These are phyloP conservation scores for Hypotaenidia okinawae DNA, from an alignment of 2,797 vertebrate genomes.

Conservation along the genomic window DNA sequence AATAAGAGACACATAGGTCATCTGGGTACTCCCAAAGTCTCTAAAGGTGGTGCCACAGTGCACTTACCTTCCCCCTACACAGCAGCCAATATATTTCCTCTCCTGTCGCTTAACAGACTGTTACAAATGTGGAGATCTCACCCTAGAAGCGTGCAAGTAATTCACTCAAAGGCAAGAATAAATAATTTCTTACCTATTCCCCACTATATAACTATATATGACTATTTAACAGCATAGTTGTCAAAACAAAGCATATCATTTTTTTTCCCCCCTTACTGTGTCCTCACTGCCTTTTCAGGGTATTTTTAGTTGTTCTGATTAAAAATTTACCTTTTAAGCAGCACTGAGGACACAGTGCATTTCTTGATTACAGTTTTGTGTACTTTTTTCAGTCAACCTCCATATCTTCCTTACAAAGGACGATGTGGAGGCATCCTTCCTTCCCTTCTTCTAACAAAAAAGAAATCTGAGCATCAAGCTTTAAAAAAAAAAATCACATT, in stretches of 20 bases:
- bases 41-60: neutral
- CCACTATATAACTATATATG: neutral
- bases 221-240: neutral
- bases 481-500: neutral
- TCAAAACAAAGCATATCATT: constrained; percentile 43
- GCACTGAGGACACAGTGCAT: constrained; percentile 23
- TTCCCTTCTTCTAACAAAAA: neutral
- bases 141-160: constrained; percentile 8
- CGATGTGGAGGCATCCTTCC: neutral
- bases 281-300: neutral
- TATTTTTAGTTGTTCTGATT: constrained; percentile 66
- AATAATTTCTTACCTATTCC: neutral
- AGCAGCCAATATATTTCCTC: neutral
- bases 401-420: neutral
- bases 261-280: neutral
- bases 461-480: neutral
- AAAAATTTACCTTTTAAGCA: constrained; percentile 66
- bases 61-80: neutral
- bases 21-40: neutral
- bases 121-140: neutral
- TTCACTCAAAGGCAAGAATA: constrained; percentile 32
- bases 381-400: constrained; percentile 2
- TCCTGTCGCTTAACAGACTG: constrained; percentile 6
- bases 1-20: neutral
- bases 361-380: constrained; percentile 29